Base-by-base conservation (phyloP, 2,113 vertebrate species). In the Solenodon paradoxus region DNA sequence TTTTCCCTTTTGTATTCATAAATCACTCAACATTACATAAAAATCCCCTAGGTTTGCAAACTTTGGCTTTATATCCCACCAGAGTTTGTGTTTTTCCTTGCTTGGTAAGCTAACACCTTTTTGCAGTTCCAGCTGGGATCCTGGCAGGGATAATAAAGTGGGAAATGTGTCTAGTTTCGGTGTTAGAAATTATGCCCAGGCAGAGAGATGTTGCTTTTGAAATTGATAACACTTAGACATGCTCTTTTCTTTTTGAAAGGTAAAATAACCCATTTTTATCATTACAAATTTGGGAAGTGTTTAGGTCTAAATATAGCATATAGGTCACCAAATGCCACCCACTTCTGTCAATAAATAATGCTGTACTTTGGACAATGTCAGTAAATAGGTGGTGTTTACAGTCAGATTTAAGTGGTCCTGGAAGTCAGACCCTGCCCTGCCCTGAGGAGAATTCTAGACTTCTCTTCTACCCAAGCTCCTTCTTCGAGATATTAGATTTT, bases 61-160 rank as follows among this genome's bases (percentile, higher is more conserved):
- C 78, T 59, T n/a, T 4, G 35, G n/a, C 40, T 90, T 93, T 71
- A 75, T 38, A 24, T 63, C 49, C 75, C 90, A 77, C 53, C 45
- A 63, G 63, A 90, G 90, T 47, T 49, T 55, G 7, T 6, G 55
- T 42, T 71, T 35, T 35, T 26, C 38, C 68, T 69, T 42, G 47
- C 32, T 79, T 32, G 20, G 55, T 49, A 87, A 94, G n/a, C 35
- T 75, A 89, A 93, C 35, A 49, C 63, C 68, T 92, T 82, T 78
- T 35, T 89, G 26, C 1, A 5, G 3, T 40, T 49, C 45, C 75
- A 87, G 74, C 49, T 57, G 26, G 61, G 45, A 32, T 40, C 13
- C 22, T 38, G 19, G 12, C 11, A 35, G 32, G 35, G 32, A 51
- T 26, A 53, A 64, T 53, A 32, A 38, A 69, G 66, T 55, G 40